Evolutionary conservation across 35 echinoderm and acorn worm genomes (phyloP).

Genomic region (Apostichopus californicus): DNA sequence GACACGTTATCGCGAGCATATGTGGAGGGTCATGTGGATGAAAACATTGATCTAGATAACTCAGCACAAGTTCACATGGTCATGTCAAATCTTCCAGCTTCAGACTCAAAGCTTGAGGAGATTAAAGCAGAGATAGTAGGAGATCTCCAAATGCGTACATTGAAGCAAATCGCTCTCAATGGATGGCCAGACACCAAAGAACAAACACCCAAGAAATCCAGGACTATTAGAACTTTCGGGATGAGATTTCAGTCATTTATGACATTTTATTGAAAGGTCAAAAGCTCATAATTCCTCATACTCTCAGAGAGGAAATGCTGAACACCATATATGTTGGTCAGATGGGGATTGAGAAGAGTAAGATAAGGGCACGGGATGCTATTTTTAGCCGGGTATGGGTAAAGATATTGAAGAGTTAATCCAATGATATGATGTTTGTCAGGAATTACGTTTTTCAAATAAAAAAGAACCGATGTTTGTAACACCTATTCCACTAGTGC

Average conservation of each 20-base stretch:
- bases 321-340: constrained; percentile 60
- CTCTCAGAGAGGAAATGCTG: constrained; percentile 31
- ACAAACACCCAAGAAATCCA: background rate
- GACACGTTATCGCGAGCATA: background rate
- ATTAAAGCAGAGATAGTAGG: constrained; percentile 50
- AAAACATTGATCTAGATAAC: background rate
- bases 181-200: constrained; percentile 77
- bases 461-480: constrained; percentile 19
- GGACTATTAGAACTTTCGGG: constrained; percentile 72
- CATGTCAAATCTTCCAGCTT: constrained; percentile 7
- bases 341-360: constrained; percentile 57
- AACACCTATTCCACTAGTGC: background rate
- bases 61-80: background rate
- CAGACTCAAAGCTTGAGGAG: constrained; percentile 46
- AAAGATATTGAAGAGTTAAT: constrained; percentile 58
- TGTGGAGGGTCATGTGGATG: background rate
- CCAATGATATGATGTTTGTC: constrained; percentile 51
- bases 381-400: constrained; percentile 59
- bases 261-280: constrained; percentile 66
- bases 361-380: constrained; percentile 43
- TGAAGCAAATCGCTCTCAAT: constrained; percentile 45
- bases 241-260: constrained; percentile 65
- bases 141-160: constrained; percentile 52
- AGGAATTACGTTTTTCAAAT: constrained; percentile 23
- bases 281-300: constrained; percentile 36